Evolutionary conservation across 2,888 invertebrate species (phyloP), one percentile per base, ranked within the genome.

Genomic region (Ophioninae sp.): DNA sequence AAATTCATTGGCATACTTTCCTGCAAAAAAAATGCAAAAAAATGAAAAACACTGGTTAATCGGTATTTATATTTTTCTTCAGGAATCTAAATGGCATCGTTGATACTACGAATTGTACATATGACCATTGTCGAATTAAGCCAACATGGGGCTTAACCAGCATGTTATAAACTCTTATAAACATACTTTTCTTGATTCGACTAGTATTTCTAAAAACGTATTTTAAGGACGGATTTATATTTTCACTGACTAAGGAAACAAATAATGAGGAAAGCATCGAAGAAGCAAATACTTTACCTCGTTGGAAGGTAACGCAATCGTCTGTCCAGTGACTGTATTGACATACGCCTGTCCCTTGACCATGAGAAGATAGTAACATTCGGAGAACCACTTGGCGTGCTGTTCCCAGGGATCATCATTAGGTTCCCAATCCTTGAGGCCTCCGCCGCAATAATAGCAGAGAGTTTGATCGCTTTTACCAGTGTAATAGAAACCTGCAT

Each of bases 381-480:
- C 95, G n/a, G 96, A 95, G 91, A 97, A 97, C 98, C 98, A 99
- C 56, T 96, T 94, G 0, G 98, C 98, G 93, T 99, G 99, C 92
- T 99, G 98, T 86, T 96, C 96, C 98, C 98, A 99, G 0, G 99
- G 98, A 87, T 97, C 96, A 92, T 99, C 99, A 81, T 95, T 95
- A 65, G 95, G 95, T 91, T 98, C 97, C 99, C 99, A 99, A 91
- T 98, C 98, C 89, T 97, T 96, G 6, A 99, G 94, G 0, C 98
- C 98, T 65, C 98, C 98, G 87, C 98, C 98, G 92, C 99, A 99
- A 91, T 97, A 97, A 93, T 97, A 99, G 91, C 99, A 99, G 82
- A 97, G 95, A 0, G 98, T 98, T 90, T 97, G 96, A 93, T 99
- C 99, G 61, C 96, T 96, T 84, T 95, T 95, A 87, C 98, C 98